phyloP scores from a whole-genome alignment of 1,140 invertebrate genomes.

The Pinna nobilis region DNA sequence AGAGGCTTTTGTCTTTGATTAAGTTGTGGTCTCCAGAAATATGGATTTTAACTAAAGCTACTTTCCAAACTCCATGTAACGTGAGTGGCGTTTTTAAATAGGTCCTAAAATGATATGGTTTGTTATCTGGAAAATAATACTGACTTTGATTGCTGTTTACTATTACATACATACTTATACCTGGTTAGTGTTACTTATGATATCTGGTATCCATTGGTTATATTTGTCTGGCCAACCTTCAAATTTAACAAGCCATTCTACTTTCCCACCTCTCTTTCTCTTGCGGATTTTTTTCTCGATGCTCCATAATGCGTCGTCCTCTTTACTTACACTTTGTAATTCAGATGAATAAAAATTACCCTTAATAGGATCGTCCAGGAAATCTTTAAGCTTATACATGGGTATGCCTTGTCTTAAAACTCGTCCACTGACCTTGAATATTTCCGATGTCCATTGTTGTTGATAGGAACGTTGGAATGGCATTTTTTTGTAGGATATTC shows the following conservation, averaged over 20 bases:
- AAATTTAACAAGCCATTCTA: slow-evolving; percentile 33
- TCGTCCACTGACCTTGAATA: neutral
- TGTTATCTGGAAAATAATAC: slow-evolving; percentile 22
- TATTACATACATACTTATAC: slow-evolving; percentile 24
- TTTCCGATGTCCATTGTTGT: slow-evolving; percentile 15
- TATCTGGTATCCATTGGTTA: slow-evolving; percentile 32
- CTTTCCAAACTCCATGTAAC: slow-evolving; percentile 35
- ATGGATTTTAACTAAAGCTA: slow-evolving; percentile 23
- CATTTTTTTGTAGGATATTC: slow-evolving; percentile 25
- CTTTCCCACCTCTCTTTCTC: slow-evolving; percentile 18
- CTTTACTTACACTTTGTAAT: slow-evolving; percentile 24
- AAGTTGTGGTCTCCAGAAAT: slow-evolving; percentile 1
- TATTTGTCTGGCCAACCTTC: slow-evolving; percentile 40
- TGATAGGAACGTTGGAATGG: slow-evolving; percentile 16
- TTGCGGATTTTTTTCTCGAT: slow-evolving; percentile 38
- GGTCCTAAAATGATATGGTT: slow-evolving; percentile 21
- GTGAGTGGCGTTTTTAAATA: slow-evolving; percentile 28
- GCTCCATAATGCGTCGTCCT: slow-evolving; percentile 32
- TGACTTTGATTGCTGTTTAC: slow-evolving; percentile 13
- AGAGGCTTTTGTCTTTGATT: slow-evolving; percentile 5
- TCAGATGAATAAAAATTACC: slow-evolving; percentile 31
- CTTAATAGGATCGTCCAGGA: slow-evolving; percentile 20
- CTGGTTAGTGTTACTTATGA: neutral
- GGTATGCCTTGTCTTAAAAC: slow-evolving; percentile 18
- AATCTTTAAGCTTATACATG: slow-evolving; percentile 33